These are phyloP conservation scores for Coregonus suidteri DNA, from an alignment of 2,797 vertebrate genomes.

Conservation along the genomic window DNA sequence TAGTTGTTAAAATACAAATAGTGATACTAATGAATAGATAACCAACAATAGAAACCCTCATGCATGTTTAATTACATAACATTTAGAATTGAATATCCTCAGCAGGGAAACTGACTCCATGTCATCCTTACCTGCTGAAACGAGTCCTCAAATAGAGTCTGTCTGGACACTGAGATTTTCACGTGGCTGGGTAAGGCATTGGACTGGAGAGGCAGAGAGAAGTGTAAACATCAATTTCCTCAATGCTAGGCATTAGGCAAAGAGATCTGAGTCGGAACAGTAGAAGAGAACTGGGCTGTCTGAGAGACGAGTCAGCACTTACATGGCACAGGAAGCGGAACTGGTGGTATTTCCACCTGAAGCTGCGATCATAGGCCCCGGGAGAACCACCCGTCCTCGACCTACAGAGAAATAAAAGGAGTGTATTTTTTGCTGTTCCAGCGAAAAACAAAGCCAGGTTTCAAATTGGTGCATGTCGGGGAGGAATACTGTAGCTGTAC, in stretches of 20 bases:
- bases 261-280: not conserved
- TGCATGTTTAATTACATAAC: not conserved
- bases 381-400: slow-evolving; percentile 90
- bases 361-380: slow-evolving; percentile 93
- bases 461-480: not conserved
- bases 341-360: slow-evolving; percentile 99
- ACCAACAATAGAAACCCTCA: not conserved
- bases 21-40: not conserved
- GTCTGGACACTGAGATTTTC: slow-evolving; percentile 95
- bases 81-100: not conserved
- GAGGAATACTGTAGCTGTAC: not conserved
- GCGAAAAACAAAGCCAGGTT: slow-evolving; percentile 19
- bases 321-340: slow-evolving; percentile 98
- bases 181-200: slow-evolving; percentile 95
- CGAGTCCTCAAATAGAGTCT: slow-evolving; percentile 96
- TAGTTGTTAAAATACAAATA: not conserved
- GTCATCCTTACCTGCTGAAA: slow-evolving; percentile 89
- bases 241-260: not conserved
- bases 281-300: not conserved
- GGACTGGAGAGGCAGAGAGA: slow-evolving; percentile 74
- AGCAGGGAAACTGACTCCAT: not conserved
- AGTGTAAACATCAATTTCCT: not conserved
- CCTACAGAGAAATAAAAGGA: slow-evolving; percentile 58
- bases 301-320: slow-evolving; percentile 62
- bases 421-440: not conserved